A percentile compares a stretch with the other conserved stretches of the same genome.
Conservation (phyloP, 2,113 vertebrate genomes). For the Bolborhynchus lineola region DNA sequence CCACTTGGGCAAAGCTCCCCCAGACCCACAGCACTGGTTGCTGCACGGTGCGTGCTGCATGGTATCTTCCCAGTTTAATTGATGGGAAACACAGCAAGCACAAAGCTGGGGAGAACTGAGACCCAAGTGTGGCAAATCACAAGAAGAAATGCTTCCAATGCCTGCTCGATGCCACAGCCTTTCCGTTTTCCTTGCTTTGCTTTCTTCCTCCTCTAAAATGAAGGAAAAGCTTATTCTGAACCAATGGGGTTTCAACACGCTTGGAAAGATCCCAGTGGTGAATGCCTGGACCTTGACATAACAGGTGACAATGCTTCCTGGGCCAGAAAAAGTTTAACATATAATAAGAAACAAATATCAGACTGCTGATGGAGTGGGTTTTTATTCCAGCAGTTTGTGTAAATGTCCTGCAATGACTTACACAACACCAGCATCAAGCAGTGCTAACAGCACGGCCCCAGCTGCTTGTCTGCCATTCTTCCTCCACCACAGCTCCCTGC, state of each 20-base stretch:
- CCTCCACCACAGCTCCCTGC: background rate
- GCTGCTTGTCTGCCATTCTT: conserved; percentile 13
- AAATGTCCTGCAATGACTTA: background rate
- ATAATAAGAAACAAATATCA: conserved; percentile 49
- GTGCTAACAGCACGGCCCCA: background rate
- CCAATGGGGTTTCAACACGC: conserved; percentile 7
- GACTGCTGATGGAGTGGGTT: conserved; percentile 52
- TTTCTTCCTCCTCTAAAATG: background rate
- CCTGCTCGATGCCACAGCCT: conserved; percentile 7
- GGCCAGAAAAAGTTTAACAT: conserved; percentile 49
- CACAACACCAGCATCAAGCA: background rate
- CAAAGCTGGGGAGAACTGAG: background rate
- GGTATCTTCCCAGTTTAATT: background rate
- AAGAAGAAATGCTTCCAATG: conserved; percentile 12
- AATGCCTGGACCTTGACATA: conserved; percentile 49
- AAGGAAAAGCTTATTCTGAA: background rate
- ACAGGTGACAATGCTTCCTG: conserved; percentile 25
- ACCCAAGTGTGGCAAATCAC: background rate
- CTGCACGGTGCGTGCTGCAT: background rate
- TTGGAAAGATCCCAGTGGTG: conserved; percentile 17
- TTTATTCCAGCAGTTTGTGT: conserved; percentile 37
- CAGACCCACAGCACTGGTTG: background rate
- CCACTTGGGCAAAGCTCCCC: background rate
- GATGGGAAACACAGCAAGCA: background rate
- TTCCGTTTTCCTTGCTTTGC: background rate